Conservation (phyloP, 2,797 vertebrate species). For the Gambelia wislizenii region DNA sequence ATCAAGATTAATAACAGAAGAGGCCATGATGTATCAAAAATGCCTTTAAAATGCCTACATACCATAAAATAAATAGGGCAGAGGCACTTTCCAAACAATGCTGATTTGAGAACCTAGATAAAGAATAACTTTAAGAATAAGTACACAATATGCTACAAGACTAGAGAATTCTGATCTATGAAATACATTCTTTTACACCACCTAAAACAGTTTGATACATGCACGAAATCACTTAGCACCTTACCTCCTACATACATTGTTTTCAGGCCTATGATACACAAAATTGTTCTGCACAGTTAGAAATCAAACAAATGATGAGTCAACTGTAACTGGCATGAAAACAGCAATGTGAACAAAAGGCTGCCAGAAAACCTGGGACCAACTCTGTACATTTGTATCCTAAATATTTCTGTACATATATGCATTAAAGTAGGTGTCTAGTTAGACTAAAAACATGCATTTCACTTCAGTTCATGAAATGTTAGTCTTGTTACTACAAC, state of each 20-base stretch:
- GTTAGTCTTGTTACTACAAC: constrained; percentile 30
- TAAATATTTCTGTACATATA: background rate
- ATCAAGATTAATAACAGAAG: background rate
- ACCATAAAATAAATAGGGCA: constrained; percentile 1
- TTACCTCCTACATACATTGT: background rate
- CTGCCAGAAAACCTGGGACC: constrained; percentile 28
- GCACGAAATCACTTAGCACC: background rate
- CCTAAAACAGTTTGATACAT: constrained; percentile 28
- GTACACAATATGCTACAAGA: background rate
- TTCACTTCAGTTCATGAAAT: constrained; percentile 52
- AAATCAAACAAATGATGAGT: constrained; percentile 28
- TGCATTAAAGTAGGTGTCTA: background rate
- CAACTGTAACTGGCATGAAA: constrained; percentile 18
- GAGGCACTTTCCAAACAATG: background rate
- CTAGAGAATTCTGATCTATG: background rate
- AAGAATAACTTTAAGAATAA: background rate
- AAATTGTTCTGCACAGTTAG: constrained; percentile 28
- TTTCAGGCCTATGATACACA: background rate
- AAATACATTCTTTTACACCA: background rate
- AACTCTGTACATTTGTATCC: constrained; percentile 2
- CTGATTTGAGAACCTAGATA: background rate
- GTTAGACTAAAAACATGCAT: background rate
- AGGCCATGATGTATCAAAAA: background rate
- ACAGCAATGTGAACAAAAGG: constrained; percentile 27
- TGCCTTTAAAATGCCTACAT: accelerated